Conservation (phyloP, 2,888 invertebrate species). For the Acleris cristana region DNA sequence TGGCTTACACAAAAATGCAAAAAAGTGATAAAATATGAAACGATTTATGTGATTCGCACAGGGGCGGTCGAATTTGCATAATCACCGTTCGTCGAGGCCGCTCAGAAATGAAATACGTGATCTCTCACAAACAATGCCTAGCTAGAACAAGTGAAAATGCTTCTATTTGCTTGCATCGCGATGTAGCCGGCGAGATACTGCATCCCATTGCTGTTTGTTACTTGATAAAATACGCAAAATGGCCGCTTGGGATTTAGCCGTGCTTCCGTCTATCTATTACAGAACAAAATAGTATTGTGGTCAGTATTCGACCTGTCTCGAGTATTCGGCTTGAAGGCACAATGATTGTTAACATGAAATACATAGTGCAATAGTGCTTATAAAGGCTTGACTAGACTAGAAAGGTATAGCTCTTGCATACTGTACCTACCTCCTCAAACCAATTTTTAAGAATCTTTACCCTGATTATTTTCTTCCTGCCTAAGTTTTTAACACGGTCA, state of each 20-base stretch:
- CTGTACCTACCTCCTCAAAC: no score
- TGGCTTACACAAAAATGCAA: constrained; percentile 68
- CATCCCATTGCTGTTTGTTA: constrained; percentile 31
- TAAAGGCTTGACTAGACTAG: no score
- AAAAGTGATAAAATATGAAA: constrained; percentile 76
- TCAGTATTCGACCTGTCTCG: no score
- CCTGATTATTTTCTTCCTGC: no score
- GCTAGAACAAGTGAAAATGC: constrained; percentile 48
- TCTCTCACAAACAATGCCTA: constrained; percentile 58
- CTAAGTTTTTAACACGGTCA: no score
- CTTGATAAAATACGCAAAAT: constrained; percentile 26
- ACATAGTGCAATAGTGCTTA: no score
- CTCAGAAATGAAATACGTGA: constrained; percentile 72
- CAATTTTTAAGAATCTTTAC: no score
- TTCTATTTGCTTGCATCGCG: constrained; percentile 15
- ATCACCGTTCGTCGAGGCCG: constrained; percentile 63
- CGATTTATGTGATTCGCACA: constrained; percentile 73
- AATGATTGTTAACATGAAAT: no score
- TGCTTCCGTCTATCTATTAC: constrained; percentile 27
- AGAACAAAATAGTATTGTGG: constrained; percentile 6
- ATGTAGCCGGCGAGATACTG: constrained; percentile 27
- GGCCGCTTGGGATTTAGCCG: constrained; percentile 17
- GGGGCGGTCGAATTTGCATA: constrained; percentile 70
- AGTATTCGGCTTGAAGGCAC: no score
- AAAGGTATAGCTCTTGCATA: no score